A percentile compares a stretch with the other conserved stretches of the same genome.
Evolutionary conservation across 2,888 invertebrate genomes (phyloP).

Genomic region (Eledona agricola): DNA sequence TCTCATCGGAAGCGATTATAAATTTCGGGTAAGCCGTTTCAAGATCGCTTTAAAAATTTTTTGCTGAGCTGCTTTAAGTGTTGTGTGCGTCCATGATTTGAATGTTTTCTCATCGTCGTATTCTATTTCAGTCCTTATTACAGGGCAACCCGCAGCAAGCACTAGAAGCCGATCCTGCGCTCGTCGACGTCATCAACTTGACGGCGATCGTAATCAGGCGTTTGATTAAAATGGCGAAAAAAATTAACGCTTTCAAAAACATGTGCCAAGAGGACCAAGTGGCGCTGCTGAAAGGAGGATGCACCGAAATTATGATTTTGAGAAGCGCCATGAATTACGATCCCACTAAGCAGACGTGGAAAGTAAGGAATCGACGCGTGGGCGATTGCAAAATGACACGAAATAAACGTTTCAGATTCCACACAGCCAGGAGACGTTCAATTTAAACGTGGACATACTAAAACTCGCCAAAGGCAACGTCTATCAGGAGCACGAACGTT

Average conservation of each 20-base stretch:
- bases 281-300: slow-evolving; percentile 87
- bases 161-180: slow-evolving; percentile 69
- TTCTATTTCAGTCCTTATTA: slow-evolving; percentile 37
- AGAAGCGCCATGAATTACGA: slow-evolving; percentile 93
- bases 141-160: slow-evolving; percentile 48
- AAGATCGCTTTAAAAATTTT: no score
- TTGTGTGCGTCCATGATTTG: no score
- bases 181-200: slow-evolving; percentile 87
- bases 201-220: slow-evolving; percentile 92
- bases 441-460: slow-evolving; percentile 87
- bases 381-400: no score
- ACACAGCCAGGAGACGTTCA: slow-evolving; percentile 77
- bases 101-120: background rate
- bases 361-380: no score
- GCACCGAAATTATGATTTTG: slow-evolving; percentile 95
- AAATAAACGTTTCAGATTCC: slow-evolving; percentile 80
- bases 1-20: slow-evolving; percentile 72
- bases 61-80: background rate
- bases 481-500: slow-evolving; percentile 86
- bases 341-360: slow-evolving; percentile 88
- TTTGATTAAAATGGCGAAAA: slow-evolving; percentile 84
- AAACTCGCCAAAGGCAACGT: slow-evolving; percentile 91
- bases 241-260: slow-evolving; percentile 88
- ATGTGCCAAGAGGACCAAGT: slow-evolving; percentile 96
- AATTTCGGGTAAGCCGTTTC: slow-evolving; percentile 68